A percentile compares a stretch with the other conserved stretches of the same genome.
These are phyloP conservation scores for Oplegnathus fasciatus DNA, from an alignment of 2,113 vertebrate species.

Conservation along the genomic window DNA sequence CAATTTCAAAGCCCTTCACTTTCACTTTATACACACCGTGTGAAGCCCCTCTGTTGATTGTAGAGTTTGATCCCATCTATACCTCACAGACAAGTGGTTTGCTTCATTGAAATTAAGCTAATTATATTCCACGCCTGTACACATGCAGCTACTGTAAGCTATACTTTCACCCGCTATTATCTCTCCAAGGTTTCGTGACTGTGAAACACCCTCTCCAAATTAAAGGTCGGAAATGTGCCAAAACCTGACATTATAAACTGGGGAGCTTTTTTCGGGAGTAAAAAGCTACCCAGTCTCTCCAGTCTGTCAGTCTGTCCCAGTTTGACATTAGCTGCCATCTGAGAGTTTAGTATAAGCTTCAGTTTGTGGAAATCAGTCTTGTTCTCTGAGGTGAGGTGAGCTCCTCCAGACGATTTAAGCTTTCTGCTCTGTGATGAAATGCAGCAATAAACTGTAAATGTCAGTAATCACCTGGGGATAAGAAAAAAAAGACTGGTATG, in stretches of 20 bases:
- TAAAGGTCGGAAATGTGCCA: slow-evolving; percentile 84
- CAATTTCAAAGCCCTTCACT: slow-evolving; percentile 43
- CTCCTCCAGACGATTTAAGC: slow-evolving; percentile 18
- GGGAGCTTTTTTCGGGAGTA: slow-evolving; percentile 54
- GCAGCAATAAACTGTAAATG: slow-evolving; percentile 57
- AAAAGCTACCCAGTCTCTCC: slow-evolving; percentile 52
- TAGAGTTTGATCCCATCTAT: slow-evolving; percentile 59
- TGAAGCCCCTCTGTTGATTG: slow-evolving; percentile 57
- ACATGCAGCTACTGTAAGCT: slow-evolving; percentile 75
- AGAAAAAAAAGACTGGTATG: slow-evolving; percentile 28
- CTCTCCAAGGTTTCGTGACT: slow-evolving; percentile 74
- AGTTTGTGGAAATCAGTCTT: slow-evolving; percentile 33
- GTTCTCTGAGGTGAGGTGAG: slow-evolving; percentile 37
- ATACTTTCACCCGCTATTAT: slow-evolving; percentile 85
- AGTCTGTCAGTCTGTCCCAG: slow-evolving; percentile 52
- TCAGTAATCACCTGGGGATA: slow-evolving; percentile 54
- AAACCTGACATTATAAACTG: slow-evolving; percentile 82
- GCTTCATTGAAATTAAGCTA: slow-evolving; percentile 82
- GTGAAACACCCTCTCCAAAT: slow-evolving; percentile 84
- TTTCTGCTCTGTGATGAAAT: slow-evolving; percentile 58
- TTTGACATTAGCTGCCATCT: slow-evolving; percentile 52
- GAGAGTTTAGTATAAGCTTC: slow-evolving; percentile 43
- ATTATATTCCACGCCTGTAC: slow-evolving; percentile 83
- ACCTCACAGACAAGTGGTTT: slow-evolving; percentile 72
- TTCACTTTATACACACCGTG: slow-evolving; percentile 45